Evolutionary conservation across 2,797 vertebrate genomes (phyloP).

Genomic region (Dendrocincla fuliginosa): DNA sequence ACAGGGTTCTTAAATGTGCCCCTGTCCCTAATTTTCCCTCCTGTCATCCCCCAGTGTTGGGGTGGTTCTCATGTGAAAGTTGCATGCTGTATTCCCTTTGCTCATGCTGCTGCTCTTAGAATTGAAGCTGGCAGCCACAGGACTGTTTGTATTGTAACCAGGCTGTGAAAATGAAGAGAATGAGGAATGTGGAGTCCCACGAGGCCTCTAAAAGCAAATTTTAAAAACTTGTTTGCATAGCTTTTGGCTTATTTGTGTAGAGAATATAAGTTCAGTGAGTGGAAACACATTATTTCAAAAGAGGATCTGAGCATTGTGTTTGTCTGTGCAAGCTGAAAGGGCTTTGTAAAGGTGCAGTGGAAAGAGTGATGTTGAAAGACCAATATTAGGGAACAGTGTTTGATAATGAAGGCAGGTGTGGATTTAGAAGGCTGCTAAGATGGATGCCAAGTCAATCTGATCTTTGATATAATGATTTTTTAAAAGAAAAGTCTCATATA

Average conservation of each 20-base stretch:
- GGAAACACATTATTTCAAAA: constrained; percentile 1
- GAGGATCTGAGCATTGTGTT: neutral
- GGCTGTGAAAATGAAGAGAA: neutral
- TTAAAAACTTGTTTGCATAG: constrained; percentile 2
- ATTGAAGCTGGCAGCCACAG: neutral
- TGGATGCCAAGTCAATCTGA: neutral
- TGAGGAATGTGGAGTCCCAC: neutral
- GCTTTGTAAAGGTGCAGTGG: neutral
- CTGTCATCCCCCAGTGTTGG: neutral
- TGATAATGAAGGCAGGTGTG: neutral
- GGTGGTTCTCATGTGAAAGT: neutral
- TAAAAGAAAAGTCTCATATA: neutral
- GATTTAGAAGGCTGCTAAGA: neutral
- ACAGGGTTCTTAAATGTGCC: neutral
- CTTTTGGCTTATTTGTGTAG: constrained; percentile 10
- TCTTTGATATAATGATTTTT: neutral
- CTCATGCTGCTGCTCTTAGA: neutral
- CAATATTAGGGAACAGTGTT: neutral
- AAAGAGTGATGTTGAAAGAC: neutral
- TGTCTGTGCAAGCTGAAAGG: neutral
- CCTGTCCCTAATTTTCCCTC: neutral
- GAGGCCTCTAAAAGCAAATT: constrained; percentile 21
- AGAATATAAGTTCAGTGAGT: constrained; percentile 10
- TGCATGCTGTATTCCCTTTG: neutral
- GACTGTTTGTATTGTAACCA: neutral